A percentile compares a stretch with the other conserved stretches of the same genome.
Evolutionary conservation across 2,797 vertebrate genomes (phyloP).

Genomic region (Poliocrania exsul): DNA sequence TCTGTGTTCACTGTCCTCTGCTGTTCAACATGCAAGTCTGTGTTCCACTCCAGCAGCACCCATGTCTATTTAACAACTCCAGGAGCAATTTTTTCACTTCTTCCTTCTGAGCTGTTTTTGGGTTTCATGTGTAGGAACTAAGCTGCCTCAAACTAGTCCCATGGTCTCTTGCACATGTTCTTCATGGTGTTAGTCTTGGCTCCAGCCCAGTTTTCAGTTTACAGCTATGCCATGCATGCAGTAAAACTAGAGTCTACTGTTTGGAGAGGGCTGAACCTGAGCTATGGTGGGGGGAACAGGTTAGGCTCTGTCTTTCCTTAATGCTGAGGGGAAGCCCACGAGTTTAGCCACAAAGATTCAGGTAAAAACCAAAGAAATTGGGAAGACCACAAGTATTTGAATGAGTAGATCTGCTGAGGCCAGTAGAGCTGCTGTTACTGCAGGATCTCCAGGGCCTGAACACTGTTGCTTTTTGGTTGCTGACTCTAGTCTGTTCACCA

Average conservation of each 20-base stretch:
- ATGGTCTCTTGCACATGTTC: background rate
- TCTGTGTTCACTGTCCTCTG: background rate
- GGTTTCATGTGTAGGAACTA: background rate
- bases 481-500: background rate
- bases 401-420: background rate
- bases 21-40: background rate
- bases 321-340: background rate
- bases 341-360: background rate
- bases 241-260: background rate
- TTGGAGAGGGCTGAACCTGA: background rate
- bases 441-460: background rate
- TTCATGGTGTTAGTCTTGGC: background rate
- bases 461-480: background rate
- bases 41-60: background rate
- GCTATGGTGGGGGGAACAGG: background rate
- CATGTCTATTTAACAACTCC: fast-evolving
- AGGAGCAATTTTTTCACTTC: background rate
- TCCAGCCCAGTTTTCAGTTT: background rate
- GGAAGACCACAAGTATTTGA: background rate
- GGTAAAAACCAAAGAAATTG: background rate
- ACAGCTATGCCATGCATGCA: background rate
- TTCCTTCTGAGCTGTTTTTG: background rate
- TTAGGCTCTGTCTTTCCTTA: background rate
- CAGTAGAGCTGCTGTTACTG: background rate
- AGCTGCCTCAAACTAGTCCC: background rate